Evolutionary conservation across 2,888 invertebrate genomes (phyloP).

Genomic region (Ophraella communa): DNA sequence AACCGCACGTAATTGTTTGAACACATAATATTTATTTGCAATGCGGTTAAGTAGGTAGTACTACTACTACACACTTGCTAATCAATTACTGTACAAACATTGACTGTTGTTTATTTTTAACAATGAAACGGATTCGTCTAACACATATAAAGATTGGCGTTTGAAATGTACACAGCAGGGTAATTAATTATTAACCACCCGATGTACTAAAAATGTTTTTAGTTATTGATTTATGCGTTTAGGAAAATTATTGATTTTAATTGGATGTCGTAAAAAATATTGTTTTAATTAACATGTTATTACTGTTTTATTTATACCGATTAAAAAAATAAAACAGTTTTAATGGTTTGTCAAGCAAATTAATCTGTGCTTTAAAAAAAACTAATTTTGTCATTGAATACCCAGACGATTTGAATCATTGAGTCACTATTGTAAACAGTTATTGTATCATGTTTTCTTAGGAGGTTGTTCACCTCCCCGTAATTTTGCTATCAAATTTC

Average conservation of each 20-base stretch:
- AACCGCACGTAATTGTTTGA: background rate
- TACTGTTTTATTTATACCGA: background rate
- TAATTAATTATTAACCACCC: too few species aligned
- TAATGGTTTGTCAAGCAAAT: background rate
- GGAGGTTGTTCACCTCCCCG: constrained; percentile 1
- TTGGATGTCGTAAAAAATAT: too few species aligned
- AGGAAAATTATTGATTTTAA: too few species aligned
- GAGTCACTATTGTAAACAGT: background rate
- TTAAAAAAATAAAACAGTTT: background rate
- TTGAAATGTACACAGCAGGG: background rate
- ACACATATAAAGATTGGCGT: background rate
- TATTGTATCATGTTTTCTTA: background rate
- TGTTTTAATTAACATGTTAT: background rate
- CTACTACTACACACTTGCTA: background rate
- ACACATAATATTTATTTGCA: background rate
- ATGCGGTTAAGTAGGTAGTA: background rate
- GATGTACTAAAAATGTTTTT: too few species aligned
- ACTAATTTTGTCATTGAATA: background rate
- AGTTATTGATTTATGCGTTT: too few species aligned
- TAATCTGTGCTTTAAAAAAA: background rate
- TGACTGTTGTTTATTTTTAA: background rate
- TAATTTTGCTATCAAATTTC: constrained; percentile 10
- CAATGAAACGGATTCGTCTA: background rate
- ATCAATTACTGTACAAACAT: background rate
- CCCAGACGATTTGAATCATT: background rate